These are phyloP conservation scores for Mareca strepera DNA, from an alignment of 2,797 vertebrate genomes.

Conservation along the genomic window DNA sequence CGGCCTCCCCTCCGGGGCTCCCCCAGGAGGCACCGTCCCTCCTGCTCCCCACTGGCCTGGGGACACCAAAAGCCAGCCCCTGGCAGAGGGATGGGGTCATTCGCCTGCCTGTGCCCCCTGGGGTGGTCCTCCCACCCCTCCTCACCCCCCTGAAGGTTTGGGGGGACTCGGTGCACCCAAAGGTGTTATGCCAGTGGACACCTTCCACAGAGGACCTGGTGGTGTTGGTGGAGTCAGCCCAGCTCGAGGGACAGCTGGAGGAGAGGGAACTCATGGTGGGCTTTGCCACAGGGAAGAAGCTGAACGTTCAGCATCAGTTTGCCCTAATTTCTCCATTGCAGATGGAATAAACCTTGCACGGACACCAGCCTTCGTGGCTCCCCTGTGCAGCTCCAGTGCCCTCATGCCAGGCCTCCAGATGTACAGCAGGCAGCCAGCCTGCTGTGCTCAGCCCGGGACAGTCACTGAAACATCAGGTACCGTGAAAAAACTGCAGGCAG, in stretches of 20 bases:
- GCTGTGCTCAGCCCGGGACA: neutral
- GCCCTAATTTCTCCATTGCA: neutral
- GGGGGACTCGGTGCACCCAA: accelerated
- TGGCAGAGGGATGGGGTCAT: neutral
- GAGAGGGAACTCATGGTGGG: neutral
- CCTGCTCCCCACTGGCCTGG: accelerated
- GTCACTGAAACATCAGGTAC: accelerated
- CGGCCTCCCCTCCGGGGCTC: constrained; percentile 73
- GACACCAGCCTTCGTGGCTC: neutral
- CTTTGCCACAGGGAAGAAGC: neutral
- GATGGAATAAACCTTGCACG: neutral
- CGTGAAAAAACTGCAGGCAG: neutral
- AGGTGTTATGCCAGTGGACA: neutral
- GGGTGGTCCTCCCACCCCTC: neutral
- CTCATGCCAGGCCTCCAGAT: neutral
- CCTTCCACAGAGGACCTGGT: neutral
- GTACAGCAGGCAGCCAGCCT: neutral
- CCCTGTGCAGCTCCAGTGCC: neutral
- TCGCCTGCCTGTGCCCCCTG: neutral
- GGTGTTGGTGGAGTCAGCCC: neutral
- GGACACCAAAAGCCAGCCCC: no score
- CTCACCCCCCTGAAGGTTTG: no score
- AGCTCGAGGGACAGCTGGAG: neutral
- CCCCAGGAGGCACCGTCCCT: neutral
- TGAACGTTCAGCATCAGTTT: accelerated